Base-by-base conservation (phyloP, 2,113 vertebrate species). In the Phalacrocorax aristotelis region DNA sequence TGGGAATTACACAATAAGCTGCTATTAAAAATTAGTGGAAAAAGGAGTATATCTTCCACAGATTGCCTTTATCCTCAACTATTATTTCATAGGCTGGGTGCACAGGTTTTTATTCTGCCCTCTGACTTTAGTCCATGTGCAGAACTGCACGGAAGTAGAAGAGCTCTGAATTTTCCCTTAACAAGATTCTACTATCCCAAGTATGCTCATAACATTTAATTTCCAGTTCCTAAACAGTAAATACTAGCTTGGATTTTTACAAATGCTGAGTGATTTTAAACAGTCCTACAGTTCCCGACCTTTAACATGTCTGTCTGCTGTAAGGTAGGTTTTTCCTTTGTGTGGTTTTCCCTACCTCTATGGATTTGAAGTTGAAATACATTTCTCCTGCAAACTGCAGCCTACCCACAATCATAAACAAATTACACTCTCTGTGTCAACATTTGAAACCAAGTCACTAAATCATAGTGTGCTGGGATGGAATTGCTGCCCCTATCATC, bases 401-500 rank as follows among this genome's bases (percentile, higher is more conserved):
- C 55, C 68, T 83, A 71, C 87, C 40, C 74, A 82, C 70, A 97
- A 84, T 95, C 82, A 95, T 93, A 97, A 97, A 96, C 93, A 98
- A 97, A 98, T 96, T 85, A 93, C 44, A 84, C 55, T 97, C 78
- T 61, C 69, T 60, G 66, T 96, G 97, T 97, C 97, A 97, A 95
- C 95, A 96, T 93, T 58, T 89, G 91, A 98, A 97, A 96, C 49
- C 84, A 84, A 95, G 90, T 76, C 90, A 94, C 84, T 98, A 97
- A 98, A 97, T 98, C 97, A 97, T 51, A 68, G 65, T 78, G 4
- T 87, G 91, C 96, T 97, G 96, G 83, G 96, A 91, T 83, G 84
- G 96, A 98, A 97, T 95, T 96, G 94, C 85, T 95, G 87, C 93
- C 96, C 87, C 96, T 91, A 92, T 97, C 93, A 97, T 97, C 96